These are phyloP conservation scores for Limnothrissa miodon DNA, from an alignment of 2,113 vertebrate species.

Conservation along the genomic window DNA sequence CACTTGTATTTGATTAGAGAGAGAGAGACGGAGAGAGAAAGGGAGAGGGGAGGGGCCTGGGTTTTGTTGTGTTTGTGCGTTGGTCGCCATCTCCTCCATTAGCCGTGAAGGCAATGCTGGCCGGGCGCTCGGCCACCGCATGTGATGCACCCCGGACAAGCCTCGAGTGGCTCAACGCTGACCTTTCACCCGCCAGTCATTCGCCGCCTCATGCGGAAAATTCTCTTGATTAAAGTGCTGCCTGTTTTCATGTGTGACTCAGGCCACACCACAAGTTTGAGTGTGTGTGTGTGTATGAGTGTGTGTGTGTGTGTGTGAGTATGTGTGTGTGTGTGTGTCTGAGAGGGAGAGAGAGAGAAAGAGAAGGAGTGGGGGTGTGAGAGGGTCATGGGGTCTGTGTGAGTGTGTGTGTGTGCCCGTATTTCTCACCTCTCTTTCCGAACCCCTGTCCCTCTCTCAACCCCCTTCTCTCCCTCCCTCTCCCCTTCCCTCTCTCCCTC, in stretches of 20 bases:
- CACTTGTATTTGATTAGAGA: constrained; percentile 4
- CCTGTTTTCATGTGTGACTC: constrained; percentile 58
- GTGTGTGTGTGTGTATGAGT: constrained; percentile 34
- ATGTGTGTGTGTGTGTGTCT: no score
- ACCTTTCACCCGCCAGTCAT: constrained; percentile 76
- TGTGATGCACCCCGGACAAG: background rate
- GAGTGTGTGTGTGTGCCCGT: constrained; percentile 20
- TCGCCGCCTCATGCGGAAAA: constrained; percentile 78
- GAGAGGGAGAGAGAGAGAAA: background rate
- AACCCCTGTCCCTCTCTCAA: background rate
- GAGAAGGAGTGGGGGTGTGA: constrained; percentile 47
- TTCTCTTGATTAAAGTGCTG: constrained; percentile 71
- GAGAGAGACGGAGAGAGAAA: constrained; percentile 22
- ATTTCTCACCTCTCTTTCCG: constrained; percentile 50
- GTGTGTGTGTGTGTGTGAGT: constrained; percentile 45
- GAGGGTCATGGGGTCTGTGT: constrained; percentile 41
- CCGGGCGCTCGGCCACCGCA: background rate
- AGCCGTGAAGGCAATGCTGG: constrained; percentile 27
- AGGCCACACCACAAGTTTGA: constrained; percentile 19
- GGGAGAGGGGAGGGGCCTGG: background rate
- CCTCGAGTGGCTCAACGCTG: constrained; percentile 54
- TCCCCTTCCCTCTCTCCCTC: background rate
- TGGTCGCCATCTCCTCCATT: constrained; percentile 59
- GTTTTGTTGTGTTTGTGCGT: constrained; percentile 28
- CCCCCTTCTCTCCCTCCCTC: background rate